phyloP scores from a whole-genome alignment of 2,797 vertebrate species.

The Phyllotis vaccarum region DNA sequence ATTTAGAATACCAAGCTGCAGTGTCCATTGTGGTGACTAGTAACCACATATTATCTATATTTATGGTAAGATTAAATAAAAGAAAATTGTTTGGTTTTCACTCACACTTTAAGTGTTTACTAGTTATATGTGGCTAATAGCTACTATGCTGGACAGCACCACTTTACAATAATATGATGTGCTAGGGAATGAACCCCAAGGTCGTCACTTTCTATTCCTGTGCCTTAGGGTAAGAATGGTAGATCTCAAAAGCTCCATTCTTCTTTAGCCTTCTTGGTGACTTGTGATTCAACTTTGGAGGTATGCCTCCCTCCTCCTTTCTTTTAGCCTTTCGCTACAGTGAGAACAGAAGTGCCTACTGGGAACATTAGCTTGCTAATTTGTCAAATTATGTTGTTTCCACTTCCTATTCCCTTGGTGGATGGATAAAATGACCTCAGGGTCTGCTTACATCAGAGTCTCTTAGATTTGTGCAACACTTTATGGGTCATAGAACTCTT shows the following conservation, averaged over 20 bases:
- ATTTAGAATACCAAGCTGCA: not conserved
- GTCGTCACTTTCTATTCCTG: constrained; percentile 41
- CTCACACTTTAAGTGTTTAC: constrained; percentile 39
- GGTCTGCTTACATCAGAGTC: constrained; percentile 52
- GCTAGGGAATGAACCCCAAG: constrained; percentile 8
- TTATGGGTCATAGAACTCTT: constrained; percentile 51
- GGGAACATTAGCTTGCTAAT: constrained; percentile 63
- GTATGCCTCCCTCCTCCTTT: constrained; percentile 11
- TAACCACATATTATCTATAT: constrained; percentile 30
- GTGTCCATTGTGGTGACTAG: not conserved
- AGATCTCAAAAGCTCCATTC: constrained; percentile 8
- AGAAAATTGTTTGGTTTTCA: constrained; percentile 5
- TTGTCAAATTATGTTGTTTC: constrained; percentile 55
- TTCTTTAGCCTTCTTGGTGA: constrained; percentile 29
- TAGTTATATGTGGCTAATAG: constrained; percentile 12
- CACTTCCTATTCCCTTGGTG: not conserved
- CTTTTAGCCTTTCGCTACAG: not conserved
- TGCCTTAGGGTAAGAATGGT: constrained; percentile 34
- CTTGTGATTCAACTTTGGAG: constrained; percentile 58
- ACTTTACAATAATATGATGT: constrained; percentile 51
- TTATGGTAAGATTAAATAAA: constrained; percentile 67
- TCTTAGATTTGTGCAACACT: constrained; percentile 48
- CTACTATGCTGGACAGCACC: not conserved
- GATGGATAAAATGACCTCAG: constrained; percentile 66
- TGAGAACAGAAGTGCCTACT: not conserved